These are phyloP conservation scores for Rhinichthys osculus DNA, from an alignment of 2,797 vertebrate genomes.

Conservation along the genomic window DNA sequence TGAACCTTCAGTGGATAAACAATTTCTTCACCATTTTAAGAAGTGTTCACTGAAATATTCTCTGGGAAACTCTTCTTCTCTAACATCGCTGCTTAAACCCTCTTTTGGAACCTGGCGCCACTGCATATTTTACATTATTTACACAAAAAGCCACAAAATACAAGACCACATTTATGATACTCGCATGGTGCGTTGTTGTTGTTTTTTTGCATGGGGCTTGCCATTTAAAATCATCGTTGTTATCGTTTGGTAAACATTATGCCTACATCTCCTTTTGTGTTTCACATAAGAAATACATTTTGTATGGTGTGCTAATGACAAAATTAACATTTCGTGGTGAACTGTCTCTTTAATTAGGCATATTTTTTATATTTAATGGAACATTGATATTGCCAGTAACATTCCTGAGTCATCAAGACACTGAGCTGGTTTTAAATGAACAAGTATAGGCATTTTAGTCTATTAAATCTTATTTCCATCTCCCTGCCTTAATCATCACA, in stretches of 20 bases:
- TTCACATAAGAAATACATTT: not conserved
- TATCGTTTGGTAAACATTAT: not conserved
- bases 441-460: conserved; percentile 22
- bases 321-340: not conserved
- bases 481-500: not conserved
- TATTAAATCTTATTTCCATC: conserved; percentile 7
- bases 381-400: conserved; percentile 8
- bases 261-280: not conserved
- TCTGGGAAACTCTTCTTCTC: not conserved
- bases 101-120: not conserved
- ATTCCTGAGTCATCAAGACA: not conserved
- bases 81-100: too few relatives aligned
- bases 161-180: too few relatives aligned
- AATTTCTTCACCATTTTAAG: not conserved
- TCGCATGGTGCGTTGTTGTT: not conserved
- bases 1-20: not conserved
- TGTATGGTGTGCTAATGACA: not conserved
- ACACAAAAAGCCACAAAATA: not conserved
- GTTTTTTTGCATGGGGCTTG: not conserved
- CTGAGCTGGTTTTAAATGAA: conserved; percentile 21
- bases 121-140: not conserved
- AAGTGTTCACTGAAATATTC: not conserved
- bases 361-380: not conserved
- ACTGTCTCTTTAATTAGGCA: not conserved
- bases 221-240: not conserved